Conservation (phyloP, 53 echinoderm and acorn worm species). For the Actinopyga echinites region DNA sequence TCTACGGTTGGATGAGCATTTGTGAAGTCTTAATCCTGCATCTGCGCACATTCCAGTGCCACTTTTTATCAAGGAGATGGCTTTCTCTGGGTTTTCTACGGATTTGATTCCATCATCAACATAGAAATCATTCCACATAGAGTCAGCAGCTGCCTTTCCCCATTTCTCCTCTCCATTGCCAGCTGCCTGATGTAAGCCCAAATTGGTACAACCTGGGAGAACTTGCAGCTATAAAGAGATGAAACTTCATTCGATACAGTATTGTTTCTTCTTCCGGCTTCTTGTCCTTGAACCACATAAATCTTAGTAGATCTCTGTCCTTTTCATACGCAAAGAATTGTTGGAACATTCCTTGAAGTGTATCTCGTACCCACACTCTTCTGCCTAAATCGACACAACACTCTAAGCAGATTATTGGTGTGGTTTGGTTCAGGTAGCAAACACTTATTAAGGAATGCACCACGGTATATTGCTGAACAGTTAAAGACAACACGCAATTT, state of each 20-base stretch:
- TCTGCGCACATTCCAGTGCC: slow-evolving; percentile 38
- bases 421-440: too few relatives aligned
- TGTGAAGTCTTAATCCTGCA: slow-evolving; percentile 52
- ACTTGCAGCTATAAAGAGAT: too few relatives aligned
- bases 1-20: slow-evolving; percentile 43
- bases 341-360: slow-evolving; percentile 65
- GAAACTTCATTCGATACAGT: too few relatives aligned
- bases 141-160: too few relatives aligned
- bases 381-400: too few relatives aligned
- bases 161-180: slow-evolving; percentile 50
- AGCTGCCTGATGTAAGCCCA: slow-evolving; percentile 54
- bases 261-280: slow-evolving; percentile 13
- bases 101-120: slow-evolving; percentile 56
- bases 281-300: slow-evolving; percentile 67
- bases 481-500: too few relatives aligned
- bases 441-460: too few relatives aligned
- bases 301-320: slow-evolving; percentile 59
- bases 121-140: slow-evolving; percentile 53
- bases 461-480: too few relatives aligned
- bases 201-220: slow-evolving; percentile 68
- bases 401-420: too few relatives aligned
- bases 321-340: slow-evolving; percentile 52
- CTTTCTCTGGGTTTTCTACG: slow-evolving; percentile 8
- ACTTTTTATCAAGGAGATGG: slow-evolving; percentile 25
- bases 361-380: slow-evolving; percentile 55